A percentile compares a stretch with the other conserved stretches of the same genome.
Evolutionary conservation across 2,113 vertebrate species (phyloP).

Genomic region (Nothoprocta perdicaria): DNA sequence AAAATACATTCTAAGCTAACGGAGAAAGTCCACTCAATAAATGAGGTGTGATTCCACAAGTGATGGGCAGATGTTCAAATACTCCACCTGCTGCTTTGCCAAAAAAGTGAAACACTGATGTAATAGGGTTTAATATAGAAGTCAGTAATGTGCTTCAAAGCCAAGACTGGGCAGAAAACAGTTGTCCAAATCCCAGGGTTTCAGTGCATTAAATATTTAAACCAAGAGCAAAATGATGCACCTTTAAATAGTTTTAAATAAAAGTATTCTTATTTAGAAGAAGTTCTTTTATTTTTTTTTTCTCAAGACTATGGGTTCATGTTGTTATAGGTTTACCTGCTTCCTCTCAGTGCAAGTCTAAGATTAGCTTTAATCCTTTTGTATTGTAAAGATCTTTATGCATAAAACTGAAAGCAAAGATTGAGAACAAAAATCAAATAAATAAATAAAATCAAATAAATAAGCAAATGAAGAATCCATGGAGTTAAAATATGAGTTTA

Average conservation of each 20-base stretch:
- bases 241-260: not conserved
- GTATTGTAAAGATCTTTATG: not conserved
- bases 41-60: conserved; percentile 19
- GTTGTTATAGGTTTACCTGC: not conserved
- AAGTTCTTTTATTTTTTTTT: not conserved
- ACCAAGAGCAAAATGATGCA: not conserved
- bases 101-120: conserved; percentile 1
- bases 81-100: conserved; percentile 1
- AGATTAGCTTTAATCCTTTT: not conserved
- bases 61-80: conserved; percentile 48
- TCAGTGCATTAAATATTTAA: not conserved
- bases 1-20: not conserved
- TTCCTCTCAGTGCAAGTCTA: not conserved
- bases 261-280: not conserved
- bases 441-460: not conserved
- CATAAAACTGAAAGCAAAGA: not conserved
- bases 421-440: not conserved
- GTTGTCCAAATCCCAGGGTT: not conserved
- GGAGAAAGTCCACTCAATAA: conserved; percentile 8
- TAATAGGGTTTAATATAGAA: not conserved
- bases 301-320: not conserved
- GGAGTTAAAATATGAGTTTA: not conserved
- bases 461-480: not conserved
- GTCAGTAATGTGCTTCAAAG: not conserved
- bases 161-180: not conserved